Base-by-base conservation (phyloP, 1,140 invertebrate species). In the Colletes latitarsis region DNA sequence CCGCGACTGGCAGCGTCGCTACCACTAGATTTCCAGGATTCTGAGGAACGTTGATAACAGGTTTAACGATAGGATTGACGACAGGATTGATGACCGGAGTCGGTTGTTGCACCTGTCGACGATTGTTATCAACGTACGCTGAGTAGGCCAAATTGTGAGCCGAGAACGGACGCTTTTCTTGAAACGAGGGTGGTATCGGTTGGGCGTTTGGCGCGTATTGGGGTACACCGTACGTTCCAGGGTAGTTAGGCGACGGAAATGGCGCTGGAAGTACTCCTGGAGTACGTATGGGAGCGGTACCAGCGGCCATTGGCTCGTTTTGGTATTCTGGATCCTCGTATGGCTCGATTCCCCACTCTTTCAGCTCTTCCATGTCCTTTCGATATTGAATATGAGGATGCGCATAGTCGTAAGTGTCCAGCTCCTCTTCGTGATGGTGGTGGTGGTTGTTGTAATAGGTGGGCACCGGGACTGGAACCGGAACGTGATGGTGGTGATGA, bases 401-500 rank as follows among this genome's bases (percentile, higher is more conserved):
- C 0, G 88, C 76, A 67, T 91, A 93, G 43, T 92, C 92, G 57
- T 90, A 93, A 6, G 90, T 92, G 6, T 90, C 85, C 63, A 90
- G 92, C 6, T 92, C 90, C 3, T 93, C 90, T 9, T 91, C 90
- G 9, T 85, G 85, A n/a, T 85, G 88, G 39, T 89, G 89, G 43
- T 82, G 88, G 41, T 88, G 89, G 15, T 84, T 85, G 6, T 86
- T 77, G 77, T 89, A 87, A 46, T 85, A 83, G 6, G 90, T 78
- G 41, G 93, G 93, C 0, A 94, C 84, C 6, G 93, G 91, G 6
- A 94, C 93, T 6, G 93, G 93, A 41, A 94, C 93, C n/a, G 93
- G 94, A 5, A 94, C 91, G 84, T 94, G 94, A 76, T 94, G 94
- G 88, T 94, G 94, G 70, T 94, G 94, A 86, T 94, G 94, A 0